Conservation (phyloP, 1,140 invertebrate species). For the Drosophila setifemur region DNA sequence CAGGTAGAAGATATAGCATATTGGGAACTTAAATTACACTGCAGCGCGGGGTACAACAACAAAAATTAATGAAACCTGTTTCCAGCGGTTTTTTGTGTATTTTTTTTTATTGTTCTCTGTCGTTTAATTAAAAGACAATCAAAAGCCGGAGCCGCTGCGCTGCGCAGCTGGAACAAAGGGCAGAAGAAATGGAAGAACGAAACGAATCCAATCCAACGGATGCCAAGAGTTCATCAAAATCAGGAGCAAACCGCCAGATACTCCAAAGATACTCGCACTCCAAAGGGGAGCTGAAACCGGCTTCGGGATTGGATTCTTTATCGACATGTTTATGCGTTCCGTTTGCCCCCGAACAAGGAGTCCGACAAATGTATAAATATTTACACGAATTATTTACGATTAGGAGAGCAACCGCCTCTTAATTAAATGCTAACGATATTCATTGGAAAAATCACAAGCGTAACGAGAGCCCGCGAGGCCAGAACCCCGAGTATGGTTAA, state of each 20-base stretch:
- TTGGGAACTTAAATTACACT: conserved; percentile 35
- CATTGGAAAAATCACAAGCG: conserved; percentile 72
- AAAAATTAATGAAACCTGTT: conserved; percentile 66
- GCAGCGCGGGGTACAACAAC: neutral
- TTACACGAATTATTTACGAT: conserved; percentile 53
- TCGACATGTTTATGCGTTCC: conserved; percentile 64
- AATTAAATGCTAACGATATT: conserved; percentile 80
- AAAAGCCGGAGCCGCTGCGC: conserved; percentile 48
- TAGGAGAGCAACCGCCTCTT: conserved; percentile 25
- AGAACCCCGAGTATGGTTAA: too few relatives aligned
- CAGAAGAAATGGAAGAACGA: conserved; percentile 3
- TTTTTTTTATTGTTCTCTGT: conserved; percentile 67
- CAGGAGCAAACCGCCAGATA: conserved; percentile 23
- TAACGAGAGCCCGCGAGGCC: conserved; percentile 36
- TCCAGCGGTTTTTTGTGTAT: too few relatives aligned
- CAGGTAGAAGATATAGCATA: conserved; percentile 51
- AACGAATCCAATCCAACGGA: conserved; percentile 21
- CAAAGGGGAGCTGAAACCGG: conserved; percentile 18
- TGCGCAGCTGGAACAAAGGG: conserved; percentile 34
- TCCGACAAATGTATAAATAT: conserved; percentile 66
- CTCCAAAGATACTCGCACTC: neutral
- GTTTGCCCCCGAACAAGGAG: conserved; percentile 36
- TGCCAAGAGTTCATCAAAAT: conserved; percentile 45
- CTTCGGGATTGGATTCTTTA: conserved; percentile 25
- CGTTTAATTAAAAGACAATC: conserved; percentile 76